Percentiles rank a stretch among this genome's conserved stretches.
These are phyloP conservation scores for Ammodytes dubius DNA, from an alignment of 2,113 vertebrate genomes.

Conservation along the genomic window DNA sequence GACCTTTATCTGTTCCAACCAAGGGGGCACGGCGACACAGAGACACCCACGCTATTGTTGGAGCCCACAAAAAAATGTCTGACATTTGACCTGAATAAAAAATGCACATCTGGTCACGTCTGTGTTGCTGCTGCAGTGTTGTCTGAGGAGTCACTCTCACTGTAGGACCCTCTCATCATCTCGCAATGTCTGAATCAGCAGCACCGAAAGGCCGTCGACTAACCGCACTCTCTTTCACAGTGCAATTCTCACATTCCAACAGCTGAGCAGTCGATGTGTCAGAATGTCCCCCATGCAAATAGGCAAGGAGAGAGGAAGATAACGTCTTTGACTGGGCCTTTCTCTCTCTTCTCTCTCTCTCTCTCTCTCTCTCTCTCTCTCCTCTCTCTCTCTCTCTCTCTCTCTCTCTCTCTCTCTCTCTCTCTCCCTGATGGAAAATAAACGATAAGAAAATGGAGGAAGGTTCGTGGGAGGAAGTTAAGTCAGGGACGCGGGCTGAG, in stretches of 20 bases:
- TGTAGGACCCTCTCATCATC: slow-evolving; percentile 56
- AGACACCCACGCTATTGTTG: slow-evolving; percentile 31
- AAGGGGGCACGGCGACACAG: slow-evolving; percentile 27
- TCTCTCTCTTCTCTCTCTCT: slow-evolving; percentile 13
- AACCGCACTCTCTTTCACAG: slow-evolving; percentile 61
- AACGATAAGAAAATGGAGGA: slow-evolving; percentile 40
- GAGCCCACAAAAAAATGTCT: slow-evolving; percentile 39
- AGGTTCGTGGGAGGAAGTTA: slow-evolving; percentile 45
- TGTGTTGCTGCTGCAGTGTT: slow-evolving; percentile 32
- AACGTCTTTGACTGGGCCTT: slow-evolving; percentile 37
- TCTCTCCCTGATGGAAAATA: slow-evolving; percentile 49
- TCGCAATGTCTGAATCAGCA: slow-evolving; percentile 73
- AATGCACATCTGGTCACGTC: slow-evolving; percentile 57
- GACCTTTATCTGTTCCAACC: slow-evolving; percentile 40
- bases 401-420: too few species aligned
- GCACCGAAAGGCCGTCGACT: slow-evolving; percentile 67
- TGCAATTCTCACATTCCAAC: slow-evolving; percentile 72
- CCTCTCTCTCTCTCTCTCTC: too few species aligned
- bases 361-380: too few species aligned
- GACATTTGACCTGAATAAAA: slow-evolving; percentile 74
- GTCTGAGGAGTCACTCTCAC: slow-evolving; percentile 60
- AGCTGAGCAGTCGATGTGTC: slow-evolving; percentile 61
- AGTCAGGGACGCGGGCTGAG: slow-evolving; percentile 30
- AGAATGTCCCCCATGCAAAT: slow-evolving; percentile 78
- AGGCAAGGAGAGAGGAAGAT: slow-evolving; percentile 39